Conservation (phyloP, 2,113 vertebrate species). For the Natator depressus region DNA sequence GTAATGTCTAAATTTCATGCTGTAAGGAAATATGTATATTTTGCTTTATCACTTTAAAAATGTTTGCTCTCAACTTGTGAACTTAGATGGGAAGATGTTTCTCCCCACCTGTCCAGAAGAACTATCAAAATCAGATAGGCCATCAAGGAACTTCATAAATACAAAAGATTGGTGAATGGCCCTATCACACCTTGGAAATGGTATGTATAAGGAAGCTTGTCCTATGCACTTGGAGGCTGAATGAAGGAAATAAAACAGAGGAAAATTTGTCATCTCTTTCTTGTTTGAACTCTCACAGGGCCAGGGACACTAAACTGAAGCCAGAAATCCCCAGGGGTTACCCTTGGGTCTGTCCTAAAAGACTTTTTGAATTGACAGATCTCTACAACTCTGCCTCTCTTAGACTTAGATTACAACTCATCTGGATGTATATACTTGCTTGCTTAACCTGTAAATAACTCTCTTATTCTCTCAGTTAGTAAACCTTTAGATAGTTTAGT, state of each 20-base stretch:
- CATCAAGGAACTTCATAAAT: not conserved
- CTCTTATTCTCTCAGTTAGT: not conserved
- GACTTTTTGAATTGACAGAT: not conserved
- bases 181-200: not conserved
- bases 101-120: not conserved
- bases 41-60: not conserved
- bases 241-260: not conserved
- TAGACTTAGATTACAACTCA: not conserved
- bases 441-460: not conserved
- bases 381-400: not conserved
- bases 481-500: not conserved
- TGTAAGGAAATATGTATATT: not conserved
- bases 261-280: not conserved
- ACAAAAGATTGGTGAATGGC: not conserved
- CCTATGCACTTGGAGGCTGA: not conserved
- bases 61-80: not conserved
- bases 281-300: not conserved
- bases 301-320: not conserved
- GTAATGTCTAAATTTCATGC: not conserved
- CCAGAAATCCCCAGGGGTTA: too few relatives aligned
- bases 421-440: not conserved
- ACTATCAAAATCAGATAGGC: not conserved
- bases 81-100: not conserved
- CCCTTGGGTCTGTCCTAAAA: not conserved
- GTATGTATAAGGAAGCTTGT: not conserved